Evolutionary conservation across 1,140 invertebrate genomes (phyloP), one percentile per base, ranked within the genome.

Genomic region (Macrostomum lignano): DNA sequence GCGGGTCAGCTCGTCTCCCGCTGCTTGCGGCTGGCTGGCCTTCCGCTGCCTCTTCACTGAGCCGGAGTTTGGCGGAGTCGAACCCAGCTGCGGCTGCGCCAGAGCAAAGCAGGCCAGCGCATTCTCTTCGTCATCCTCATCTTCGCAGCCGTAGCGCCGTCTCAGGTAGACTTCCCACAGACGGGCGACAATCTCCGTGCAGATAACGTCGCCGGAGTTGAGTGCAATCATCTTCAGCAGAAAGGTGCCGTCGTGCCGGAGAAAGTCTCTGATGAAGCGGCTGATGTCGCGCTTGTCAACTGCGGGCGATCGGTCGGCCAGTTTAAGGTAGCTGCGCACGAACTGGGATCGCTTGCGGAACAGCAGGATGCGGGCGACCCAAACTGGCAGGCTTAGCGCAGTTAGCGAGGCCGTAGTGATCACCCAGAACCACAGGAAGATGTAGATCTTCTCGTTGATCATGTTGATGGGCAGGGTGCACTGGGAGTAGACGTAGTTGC

Each of bases 221-320:
- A 28, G 26, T 15, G 15, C 15, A 17, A 28, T 28, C 26, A 28
- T 28, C 19, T 28, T 14, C 15, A 28, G 15, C 14, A 28, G 15
- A 14, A 28, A 28, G 9, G 15, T 15, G 9, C 26, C 26, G 9
- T 28, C 26, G 26, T 28, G 26, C 19, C 19, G 26, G 9, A 28
- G 26, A 28, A 28, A 28, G 5, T 28, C 26, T 3, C 14, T 15
- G 19, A 9, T 17, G 26, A 28, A 28, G 15, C 9, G 15, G 3
- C 14, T 3, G 4, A 28, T 17, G 4, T 14, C 3, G 9, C 26
- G 15, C 19, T 17, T 3, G 15, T 28, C 19, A 17, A 14, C 19
- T 15, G 15, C 19, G 7, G 26, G 19, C 1, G 2, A 14, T 5
- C 20, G 19, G 30, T 31, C 20, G 13, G 14, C 17, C 3, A 13